Conservation (phyloP, 1,140 invertebrate species). For the Panagrolaimus sp. region DNA sequence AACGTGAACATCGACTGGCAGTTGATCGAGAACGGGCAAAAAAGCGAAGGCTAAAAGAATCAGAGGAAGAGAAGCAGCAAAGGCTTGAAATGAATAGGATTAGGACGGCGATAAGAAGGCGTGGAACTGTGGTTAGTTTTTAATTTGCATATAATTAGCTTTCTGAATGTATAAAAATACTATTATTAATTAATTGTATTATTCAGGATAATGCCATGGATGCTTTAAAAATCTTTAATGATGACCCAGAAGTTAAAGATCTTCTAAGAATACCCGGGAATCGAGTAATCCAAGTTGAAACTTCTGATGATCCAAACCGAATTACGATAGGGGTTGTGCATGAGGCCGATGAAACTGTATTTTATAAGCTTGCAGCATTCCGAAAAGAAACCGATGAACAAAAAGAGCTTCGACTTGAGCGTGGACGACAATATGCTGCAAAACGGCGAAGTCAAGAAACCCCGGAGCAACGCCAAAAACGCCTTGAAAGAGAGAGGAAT, state of each 20-base stretch:
- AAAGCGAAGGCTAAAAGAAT: slow-evolving; percentile 4
- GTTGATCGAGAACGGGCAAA: slow-evolving; percentile 5
- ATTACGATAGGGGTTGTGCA: slow-evolving; percentile 8
- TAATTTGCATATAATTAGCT: no score
- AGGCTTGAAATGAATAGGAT: slow-evolving; percentile 6
- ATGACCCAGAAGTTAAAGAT: slow-evolving; percentile 1
- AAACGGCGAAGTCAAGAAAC: background rate
- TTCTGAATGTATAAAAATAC: no score
- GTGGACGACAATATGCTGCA: background rate
- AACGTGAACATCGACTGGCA: slow-evolving; percentile 1
- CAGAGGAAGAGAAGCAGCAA: slow-evolving; percentile 1
- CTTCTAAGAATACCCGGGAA: background rate
- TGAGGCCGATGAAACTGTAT: background rate
- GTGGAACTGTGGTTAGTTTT: slow-evolving; percentile 3
- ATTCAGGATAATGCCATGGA: slow-evolving; percentile 1
- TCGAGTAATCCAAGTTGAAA: slow-evolving; percentile 6
- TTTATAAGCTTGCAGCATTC: slow-evolving; percentile 3
- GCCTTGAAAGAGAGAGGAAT: background rate
- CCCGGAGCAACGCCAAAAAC: background rate
- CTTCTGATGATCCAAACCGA: background rate
- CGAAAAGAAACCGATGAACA: slow-evolving; percentile 3
- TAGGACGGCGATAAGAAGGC: background rate
- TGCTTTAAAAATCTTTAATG: slow-evolving; percentile 1
- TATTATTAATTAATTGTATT: no score
- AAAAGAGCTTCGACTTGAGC: slow-evolving; percentile 1